Evolutionary conservation across 2,797 vertebrate species (phyloP).

Genomic region (Mus spretus): DNA sequence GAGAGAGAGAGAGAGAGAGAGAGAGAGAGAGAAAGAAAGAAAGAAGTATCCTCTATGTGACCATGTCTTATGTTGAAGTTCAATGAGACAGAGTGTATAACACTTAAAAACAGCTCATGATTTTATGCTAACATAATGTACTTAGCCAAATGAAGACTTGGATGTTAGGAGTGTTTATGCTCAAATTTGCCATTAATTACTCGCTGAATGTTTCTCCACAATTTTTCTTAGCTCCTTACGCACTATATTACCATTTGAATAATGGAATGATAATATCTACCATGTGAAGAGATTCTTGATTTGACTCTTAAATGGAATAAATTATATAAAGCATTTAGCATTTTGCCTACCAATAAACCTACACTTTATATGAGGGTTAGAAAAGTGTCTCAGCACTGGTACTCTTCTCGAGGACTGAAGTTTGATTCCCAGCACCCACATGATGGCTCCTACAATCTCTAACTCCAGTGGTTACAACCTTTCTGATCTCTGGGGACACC

Average conservation of each 20-base stretch:
- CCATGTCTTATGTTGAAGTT: background rate
- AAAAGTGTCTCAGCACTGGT: background rate
- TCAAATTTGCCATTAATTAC: constrained; percentile 44
- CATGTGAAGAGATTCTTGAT: background rate
- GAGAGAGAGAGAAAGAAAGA: too few relatives aligned
- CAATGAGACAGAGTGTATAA: constrained; percentile 10
- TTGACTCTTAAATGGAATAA: constrained; percentile 56
- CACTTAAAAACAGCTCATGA: background rate
- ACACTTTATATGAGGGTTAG: background rate
- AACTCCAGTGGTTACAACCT: background rate
- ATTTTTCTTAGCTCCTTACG: background rate
- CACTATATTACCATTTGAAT: background rate
- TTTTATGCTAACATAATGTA: constrained; percentile 22
- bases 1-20: too few relatives aligned
- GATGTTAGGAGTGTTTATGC: constrained; percentile 23
- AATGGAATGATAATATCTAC: background rate
- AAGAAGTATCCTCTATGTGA: constrained; percentile 10
- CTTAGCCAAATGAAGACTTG: constrained; percentile 18
- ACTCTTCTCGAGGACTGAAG: background rate
- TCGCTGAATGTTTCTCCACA: background rate
- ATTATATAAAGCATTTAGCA: background rate
- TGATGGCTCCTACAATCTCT: background rate
- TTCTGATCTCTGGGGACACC: background rate
- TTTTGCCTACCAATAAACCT: constrained; percentile 34
- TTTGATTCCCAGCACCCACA: background rate